phyloP scores from a whole-genome alignment of 2,113 vertebrate species.

The Rhodinocichla rosea region DNA sequence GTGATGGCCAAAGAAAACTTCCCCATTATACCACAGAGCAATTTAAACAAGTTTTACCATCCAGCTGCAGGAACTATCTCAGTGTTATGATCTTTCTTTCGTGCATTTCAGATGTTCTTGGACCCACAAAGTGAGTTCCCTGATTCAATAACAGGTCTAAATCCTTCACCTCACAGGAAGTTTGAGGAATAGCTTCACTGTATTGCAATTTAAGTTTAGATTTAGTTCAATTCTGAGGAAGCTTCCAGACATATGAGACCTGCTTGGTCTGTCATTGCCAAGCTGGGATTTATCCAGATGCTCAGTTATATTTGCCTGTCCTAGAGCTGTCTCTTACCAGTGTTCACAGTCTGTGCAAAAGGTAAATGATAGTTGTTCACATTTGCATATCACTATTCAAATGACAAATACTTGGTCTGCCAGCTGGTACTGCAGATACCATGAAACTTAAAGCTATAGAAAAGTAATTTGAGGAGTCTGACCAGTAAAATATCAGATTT shows the following conservation, averaged over 20 bases:
- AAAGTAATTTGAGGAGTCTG: neutral
- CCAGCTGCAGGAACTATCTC: neutral
- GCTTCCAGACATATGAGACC: neutral
- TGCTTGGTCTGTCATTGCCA: neutral
- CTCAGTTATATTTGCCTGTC: neutral
- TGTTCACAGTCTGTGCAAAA: neutral
- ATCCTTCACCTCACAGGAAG: neutral
- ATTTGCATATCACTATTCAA: neutral
- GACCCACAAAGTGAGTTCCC: neutral
- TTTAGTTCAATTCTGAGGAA: neutral
- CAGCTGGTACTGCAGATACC: neutral
- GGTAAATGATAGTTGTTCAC: neutral
- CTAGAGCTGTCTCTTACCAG: neutral
- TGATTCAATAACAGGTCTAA: neutral
- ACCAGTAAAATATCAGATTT: neutral
- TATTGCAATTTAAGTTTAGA: neutral
- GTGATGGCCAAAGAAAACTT: conserved; percentile 43
- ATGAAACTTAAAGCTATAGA: neutral
- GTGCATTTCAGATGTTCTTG: neutral
- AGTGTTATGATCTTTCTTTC: neutral
- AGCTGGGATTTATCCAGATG: neutral
- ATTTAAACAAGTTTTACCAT: neutral
- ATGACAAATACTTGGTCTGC: neutral
- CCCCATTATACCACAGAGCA: neutral
- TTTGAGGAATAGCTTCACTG: neutral